Evolutionary conservation across 2,113 vertebrate species (phyloP).

Genomic region (Syngnathoides biaculeatus): DNA sequence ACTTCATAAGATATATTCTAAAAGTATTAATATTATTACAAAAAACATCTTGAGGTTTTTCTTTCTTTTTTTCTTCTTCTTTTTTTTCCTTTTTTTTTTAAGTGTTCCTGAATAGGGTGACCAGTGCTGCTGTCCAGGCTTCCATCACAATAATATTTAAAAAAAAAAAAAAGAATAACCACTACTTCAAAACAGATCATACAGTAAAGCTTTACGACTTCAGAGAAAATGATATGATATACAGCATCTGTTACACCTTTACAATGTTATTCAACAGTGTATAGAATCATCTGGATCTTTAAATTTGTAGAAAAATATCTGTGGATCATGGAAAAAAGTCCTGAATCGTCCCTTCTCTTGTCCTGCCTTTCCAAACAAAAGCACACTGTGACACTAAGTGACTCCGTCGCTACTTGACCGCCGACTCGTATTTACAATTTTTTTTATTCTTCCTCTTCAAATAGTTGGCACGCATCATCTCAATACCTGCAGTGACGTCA

Average conservation of each 20-base stretch:
- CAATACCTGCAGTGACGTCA: conserved; percentile 72
- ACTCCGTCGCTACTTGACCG: conserved; percentile 61
- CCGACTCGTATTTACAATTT: conserved; percentile 62
- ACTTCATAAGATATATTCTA: conserved; percentile 71
- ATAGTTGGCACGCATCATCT: conserved; percentile 69
- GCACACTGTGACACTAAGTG: conserved; percentile 64
- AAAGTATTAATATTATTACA: conserved; percentile 68
- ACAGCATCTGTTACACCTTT: conserved; percentile 74
- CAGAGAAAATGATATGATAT: conserved; percentile 70
- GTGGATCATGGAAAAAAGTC: conserved; percentile 72
- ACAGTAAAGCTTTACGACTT: conserved; percentile 71
- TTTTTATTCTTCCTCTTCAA: conserved; percentile 58
- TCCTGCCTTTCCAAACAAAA: conserved; percentile 65
- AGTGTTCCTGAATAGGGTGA: conserved; percentile 70
- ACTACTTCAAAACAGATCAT: conserved; percentile 68
- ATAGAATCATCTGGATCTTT: conserved; percentile 75
- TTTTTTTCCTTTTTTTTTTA: conserved; percentile 13
- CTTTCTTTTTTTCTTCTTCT: conserved; percentile 28
- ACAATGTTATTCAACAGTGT: conserved; percentile 75
- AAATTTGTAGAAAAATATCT: conserved; percentile 78
- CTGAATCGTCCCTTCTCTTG: conserved; percentile 72
- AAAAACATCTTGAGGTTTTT: conserved; percentile 72
- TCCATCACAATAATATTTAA: conserved; percentile 61
- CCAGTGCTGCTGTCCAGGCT: conserved; percentile 70
- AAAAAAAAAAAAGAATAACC: conserved; percentile 48